These are phyloP conservation scores for Poeciliopsis prolifica DNA, from an alignment of 2,113 vertebrate genomes.

Conservation along the genomic window DNA sequence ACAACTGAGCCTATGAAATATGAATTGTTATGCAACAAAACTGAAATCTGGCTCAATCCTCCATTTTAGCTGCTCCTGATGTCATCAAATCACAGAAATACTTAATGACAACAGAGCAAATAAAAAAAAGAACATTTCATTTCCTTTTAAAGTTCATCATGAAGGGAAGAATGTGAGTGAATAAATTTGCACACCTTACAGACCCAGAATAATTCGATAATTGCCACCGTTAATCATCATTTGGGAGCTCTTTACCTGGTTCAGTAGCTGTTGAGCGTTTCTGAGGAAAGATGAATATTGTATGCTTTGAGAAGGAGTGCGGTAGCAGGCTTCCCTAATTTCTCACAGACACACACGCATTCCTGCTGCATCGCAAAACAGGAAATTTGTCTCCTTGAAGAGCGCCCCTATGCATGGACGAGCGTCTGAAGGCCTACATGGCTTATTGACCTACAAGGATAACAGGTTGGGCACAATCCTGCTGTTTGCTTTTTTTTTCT, in stretches of 20 bases:
- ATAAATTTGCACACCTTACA: constrained; percentile 49
- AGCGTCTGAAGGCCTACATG: constrained; percentile 52
- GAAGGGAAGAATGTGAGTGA: constrained; percentile 14
- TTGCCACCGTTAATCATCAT: constrained; percentile 69
- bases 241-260: constrained; percentile 54
- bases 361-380: constrained; percentile 24
- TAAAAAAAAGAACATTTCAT: neutral
- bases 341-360: neutral
- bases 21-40: constrained; percentile 10
- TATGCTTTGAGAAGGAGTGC: constrained; percentile 18
- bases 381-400: constrained; percentile 50
- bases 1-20: constrained; percentile 3
- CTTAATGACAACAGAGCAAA: neutral
- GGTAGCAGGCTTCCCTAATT: constrained; percentile 3
- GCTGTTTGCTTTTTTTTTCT: constrained; percentile 44
- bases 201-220: constrained; percentile 50
- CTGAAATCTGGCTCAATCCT: constrained; percentile 16
- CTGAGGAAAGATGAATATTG: constrained; percentile 59
- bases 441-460: constrained; percentile 61
- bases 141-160: constrained; percentile 15
- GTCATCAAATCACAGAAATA: constrained; percentile 8
- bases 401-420: constrained; percentile 22
- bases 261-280: constrained; percentile 40
- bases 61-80: constrained; percentile 2
- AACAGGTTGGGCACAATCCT: constrained; percentile 31